Evolutionary conservation across 2,888 invertebrate species (phyloP).

Genomic region (Luperina testacea): DNA sequence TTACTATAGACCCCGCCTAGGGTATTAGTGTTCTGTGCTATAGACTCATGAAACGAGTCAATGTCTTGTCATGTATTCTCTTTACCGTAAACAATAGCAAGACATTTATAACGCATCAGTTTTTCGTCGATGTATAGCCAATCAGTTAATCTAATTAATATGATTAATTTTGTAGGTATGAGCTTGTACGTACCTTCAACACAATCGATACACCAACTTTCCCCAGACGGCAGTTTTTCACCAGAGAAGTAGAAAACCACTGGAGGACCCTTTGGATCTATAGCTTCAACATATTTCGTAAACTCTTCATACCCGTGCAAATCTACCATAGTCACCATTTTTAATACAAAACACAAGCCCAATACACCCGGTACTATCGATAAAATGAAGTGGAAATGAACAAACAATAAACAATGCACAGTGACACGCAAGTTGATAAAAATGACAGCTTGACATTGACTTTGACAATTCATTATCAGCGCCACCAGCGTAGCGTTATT

Average conservation of each 20-base stretch:
- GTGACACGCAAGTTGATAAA: not conserved
- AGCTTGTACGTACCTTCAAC: slow-evolving; percentile 92
- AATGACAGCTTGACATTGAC: not conserved
- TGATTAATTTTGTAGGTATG: not conserved
- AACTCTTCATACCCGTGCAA: slow-evolving; percentile 92
- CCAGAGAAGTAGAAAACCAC: slow-evolving; percentile 92
- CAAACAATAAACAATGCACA: not conserved
- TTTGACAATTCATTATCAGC: no score
- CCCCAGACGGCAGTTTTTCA: slow-evolving; percentile 91
- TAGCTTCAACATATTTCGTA: slow-evolving; percentile 87
- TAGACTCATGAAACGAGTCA: not conserved
- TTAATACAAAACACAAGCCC: slow-evolving; percentile 58
- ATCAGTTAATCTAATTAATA: not conserved
- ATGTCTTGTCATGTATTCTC: not conserved
- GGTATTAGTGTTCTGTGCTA: no score
- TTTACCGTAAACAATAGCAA: not conserved
- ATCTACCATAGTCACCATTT: slow-evolving; percentile 75
- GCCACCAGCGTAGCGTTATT: no score
- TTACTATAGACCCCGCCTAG: not conserved
- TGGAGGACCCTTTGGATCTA: slow-evolving; percentile 83
- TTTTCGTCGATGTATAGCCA: not conserved
- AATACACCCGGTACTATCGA: not conserved
- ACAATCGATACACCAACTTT: slow-evolving; percentile 98
- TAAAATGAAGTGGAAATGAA: not conserved
- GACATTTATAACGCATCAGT: not conserved